A percentile compares a stretch with the other conserved stretches of the same genome.
Conservation (phyloP, 2,888 invertebrate genomes). For the Mesodorylaimus sp. region DNA sequence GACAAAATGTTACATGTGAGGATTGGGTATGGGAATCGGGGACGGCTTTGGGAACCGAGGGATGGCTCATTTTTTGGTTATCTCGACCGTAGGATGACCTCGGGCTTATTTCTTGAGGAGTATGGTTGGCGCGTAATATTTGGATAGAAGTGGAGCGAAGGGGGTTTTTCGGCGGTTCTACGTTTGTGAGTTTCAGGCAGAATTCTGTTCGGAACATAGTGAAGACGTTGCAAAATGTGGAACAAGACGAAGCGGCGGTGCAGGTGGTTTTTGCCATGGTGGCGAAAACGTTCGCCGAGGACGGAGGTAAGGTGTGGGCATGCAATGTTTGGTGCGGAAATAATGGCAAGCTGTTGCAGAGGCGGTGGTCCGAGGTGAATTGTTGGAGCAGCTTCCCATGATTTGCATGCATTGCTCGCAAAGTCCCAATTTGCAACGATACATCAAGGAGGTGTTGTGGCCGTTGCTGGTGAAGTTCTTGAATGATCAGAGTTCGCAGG, state of each 20-base stretch:
- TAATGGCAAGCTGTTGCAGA: constrained; percentile 36
- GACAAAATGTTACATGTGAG: no score
- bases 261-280: constrained; percentile 38
- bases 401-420: constrained; percentile 45
- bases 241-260: constrained; percentile 32
- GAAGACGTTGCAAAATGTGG: constrained; percentile 40
- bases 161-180: neutral
- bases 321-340: neutral
- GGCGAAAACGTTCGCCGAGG: constrained; percentile 10
- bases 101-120: neutral
- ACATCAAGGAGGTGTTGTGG: constrained; percentile 43
- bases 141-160: neutral
- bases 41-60: no score
- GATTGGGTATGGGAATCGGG: no score
- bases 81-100: no score
- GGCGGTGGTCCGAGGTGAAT: constrained; percentile 42
- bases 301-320: constrained; percentile 4
- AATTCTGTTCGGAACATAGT: constrained; percentile 42
- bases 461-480: constrained; percentile 46
- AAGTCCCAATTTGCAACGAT: constrained; percentile 34
- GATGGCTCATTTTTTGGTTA: no score
- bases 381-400: constrained; percentile 49
- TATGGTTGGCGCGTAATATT: neutral
- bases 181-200: constrained; percentile 38
- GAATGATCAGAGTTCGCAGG: constrained; percentile 44